Percentiles rank a stretch among this genome's conserved stretches.
Evolutionary conservation across 2,888 invertebrate genomes (phyloP).

Genomic region (Andrena hattorfiana): DNA sequence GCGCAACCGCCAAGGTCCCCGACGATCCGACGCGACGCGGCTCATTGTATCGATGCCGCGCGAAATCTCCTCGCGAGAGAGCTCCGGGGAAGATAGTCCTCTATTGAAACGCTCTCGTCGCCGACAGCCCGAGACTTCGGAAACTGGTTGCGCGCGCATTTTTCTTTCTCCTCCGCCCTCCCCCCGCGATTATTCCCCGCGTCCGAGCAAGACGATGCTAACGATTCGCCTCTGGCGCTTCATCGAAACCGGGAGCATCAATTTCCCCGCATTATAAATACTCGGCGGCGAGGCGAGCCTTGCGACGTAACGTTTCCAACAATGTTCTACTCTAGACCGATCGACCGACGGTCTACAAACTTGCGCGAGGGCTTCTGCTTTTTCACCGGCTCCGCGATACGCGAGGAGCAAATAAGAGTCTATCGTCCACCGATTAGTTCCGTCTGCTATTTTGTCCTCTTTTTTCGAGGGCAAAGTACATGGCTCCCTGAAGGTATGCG

Average conservation of each 20-base stretch:
- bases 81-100: background rate
- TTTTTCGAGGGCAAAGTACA: background rate
- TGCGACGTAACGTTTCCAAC: slow-evolving; percentile 33
- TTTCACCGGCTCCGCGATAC: background rate
- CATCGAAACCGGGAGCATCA: slow-evolving; percentile 15
- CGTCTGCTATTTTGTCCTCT: slow-evolving; percentile 5
- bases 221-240: slow-evolving; percentile 20
- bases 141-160: slow-evolving; percentile 27
- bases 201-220: slow-evolving; percentile 1
- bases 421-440: slow-evolving; percentile 16
- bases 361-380: background rate
- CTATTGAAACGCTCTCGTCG: background rate
- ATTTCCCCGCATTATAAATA: slow-evolving; percentile 31
- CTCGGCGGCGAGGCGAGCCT: slow-evolving; percentile 10
- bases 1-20: slow-evolving; percentile 69
- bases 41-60: background rate
- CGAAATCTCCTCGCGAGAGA: slow-evolving; percentile 10
- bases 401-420: background rate
- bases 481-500: background rate
- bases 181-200: slow-evolving; percentile 11
- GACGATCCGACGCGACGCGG: slow-evolving; percentile 39
- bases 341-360: slow-evolving; percentile 2
- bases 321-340: slow-evolving; percentile 1
- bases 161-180: background rate
- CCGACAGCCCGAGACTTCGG: slow-evolving; percentile 16